Evolutionary conservation across 2,888 invertebrate species (phyloP).

Genomic region (Cheilosia vernalis): DNA sequence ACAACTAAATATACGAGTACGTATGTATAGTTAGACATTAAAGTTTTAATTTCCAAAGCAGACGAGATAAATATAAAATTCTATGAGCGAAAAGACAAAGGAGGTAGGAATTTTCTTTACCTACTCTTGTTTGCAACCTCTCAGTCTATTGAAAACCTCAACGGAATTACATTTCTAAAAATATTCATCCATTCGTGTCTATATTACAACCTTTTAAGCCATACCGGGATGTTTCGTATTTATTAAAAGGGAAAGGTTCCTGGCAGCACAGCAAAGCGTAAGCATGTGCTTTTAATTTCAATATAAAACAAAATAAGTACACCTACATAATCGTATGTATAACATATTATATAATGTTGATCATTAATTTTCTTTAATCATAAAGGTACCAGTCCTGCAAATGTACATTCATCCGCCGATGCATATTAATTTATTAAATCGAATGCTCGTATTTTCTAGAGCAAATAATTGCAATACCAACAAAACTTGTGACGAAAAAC

Average conservation of each 20-base stretch:
- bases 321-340: neutral
- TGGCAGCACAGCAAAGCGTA: constrained; percentile 13
- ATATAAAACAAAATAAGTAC: constrained; percentile 19
- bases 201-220: constrained; percentile 12
- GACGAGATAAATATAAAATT: constrained; percentile 3
- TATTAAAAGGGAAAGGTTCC: constrained; percentile 39
- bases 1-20: too few relatives aligned
- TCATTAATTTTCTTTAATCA: constrained; percentile 54
- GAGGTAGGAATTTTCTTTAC: constrained; percentile 10
- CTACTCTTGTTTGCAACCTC: constrained; percentile 19
- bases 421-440: constrained; percentile 64
- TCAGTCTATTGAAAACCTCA: constrained; percentile 41
- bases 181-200: constrained; percentile 27
- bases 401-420: constrained; percentile 3
- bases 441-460: constrained; percentile 51
- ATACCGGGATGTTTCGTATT: constrained; percentile 12
- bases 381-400: constrained; percentile 9
- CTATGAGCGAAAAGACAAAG: constrained; percentile 24
- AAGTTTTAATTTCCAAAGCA: neutral
- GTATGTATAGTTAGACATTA: neutral
- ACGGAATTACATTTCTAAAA: constrained; percentile 52
- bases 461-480: constrained; percentile 55
- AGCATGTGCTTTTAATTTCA: constrained; percentile 45
- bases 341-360: constrained; percentile 18
- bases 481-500: constrained; percentile 12